Conservation (phyloP, 1,140 invertebrate genomes). For the Drosophila lini region DNA sequence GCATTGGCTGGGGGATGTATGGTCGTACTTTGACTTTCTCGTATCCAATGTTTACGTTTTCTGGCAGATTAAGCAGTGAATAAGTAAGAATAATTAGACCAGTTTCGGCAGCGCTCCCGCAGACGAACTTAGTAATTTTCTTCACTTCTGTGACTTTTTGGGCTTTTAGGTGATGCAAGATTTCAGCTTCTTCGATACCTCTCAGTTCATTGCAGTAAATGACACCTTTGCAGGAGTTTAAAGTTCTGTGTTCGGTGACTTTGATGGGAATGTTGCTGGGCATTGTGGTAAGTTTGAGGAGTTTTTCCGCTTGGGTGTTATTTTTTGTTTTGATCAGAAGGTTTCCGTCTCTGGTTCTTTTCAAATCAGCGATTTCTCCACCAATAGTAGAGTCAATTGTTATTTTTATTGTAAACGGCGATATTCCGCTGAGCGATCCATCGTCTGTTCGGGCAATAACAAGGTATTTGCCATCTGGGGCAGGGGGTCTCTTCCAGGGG, state of each 20-base stretch:
- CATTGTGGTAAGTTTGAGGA: not conserved
- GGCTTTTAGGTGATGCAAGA: not conserved
- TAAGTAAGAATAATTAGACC: too few species aligned
- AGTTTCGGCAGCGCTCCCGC: too few species aligned
- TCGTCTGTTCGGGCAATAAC: not conserved
- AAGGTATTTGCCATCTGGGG: not conserved
- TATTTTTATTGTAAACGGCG: not conserved
- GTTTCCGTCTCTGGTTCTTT: conserved; percentile 2
- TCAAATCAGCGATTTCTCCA: not conserved
- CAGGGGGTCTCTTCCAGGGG: not conserved
- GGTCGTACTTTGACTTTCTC: too few species aligned
- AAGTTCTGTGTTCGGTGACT: not conserved
- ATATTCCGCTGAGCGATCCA: not conserved
- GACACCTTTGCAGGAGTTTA: not conserved
- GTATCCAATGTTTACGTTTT: too few species aligned
- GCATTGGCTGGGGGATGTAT: too few species aligned
- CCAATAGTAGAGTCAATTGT: not conserved
- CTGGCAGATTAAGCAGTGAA: too few species aligned
- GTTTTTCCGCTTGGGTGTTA: not conserved
- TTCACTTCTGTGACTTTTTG: too few species aligned
- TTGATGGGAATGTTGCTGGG: not conserved
- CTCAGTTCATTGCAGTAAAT: conserved; percentile 3
- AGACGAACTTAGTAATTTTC: too few species aligned
- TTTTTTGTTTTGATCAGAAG: conserved; percentile 1
- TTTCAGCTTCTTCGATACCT: conserved; percentile 2